Conservation (phyloP, 2,797 vertebrate species). For the Basileuterus tristriatus region DNA sequence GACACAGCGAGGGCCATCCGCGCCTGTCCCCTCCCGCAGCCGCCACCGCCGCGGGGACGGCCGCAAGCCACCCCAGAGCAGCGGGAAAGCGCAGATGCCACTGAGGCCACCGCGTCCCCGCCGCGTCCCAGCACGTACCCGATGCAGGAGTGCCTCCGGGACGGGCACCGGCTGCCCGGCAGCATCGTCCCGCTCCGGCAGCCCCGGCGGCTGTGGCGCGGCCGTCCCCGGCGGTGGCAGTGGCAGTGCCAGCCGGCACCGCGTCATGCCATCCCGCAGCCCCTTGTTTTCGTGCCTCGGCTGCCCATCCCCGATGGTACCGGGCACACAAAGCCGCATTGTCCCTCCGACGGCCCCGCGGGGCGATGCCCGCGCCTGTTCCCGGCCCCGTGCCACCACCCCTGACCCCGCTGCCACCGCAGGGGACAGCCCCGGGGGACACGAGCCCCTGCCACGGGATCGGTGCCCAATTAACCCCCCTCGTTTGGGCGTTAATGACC, state of each 20-base stretch:
- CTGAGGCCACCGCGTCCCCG: fast-evolving
- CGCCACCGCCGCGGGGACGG: background rate
- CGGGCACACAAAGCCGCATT: slow-evolving; percentile 50
- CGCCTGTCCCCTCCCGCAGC: background rate
- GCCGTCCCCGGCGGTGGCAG: background rate
- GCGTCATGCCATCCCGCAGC: background rate
- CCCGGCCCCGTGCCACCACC: background rate
- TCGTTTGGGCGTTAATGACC: background rate
- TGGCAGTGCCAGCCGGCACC: background rate
- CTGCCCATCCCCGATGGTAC: slow-evolving; percentile 47
- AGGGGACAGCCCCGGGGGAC: background rate
- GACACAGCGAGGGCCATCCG: background rate
- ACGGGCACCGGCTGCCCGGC: slow-evolving; percentile 5
- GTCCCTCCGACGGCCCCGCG: background rate
- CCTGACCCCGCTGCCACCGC: background rate
- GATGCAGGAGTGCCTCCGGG: slow-evolving; percentile 61
- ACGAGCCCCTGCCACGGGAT: background rate
- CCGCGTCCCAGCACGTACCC: background rate
- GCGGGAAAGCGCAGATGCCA: background rate
- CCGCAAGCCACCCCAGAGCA: background rate
- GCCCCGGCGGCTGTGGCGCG: background rate
- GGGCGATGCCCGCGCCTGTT: background rate
- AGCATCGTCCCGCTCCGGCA: background rate
- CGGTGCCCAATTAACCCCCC: background rate
- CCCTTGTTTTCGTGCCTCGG: slow-evolving; percentile 7